Conservation (phyloP, 2,888 invertebrate genomes). For the Gastrophysa polygoni region DNA sequence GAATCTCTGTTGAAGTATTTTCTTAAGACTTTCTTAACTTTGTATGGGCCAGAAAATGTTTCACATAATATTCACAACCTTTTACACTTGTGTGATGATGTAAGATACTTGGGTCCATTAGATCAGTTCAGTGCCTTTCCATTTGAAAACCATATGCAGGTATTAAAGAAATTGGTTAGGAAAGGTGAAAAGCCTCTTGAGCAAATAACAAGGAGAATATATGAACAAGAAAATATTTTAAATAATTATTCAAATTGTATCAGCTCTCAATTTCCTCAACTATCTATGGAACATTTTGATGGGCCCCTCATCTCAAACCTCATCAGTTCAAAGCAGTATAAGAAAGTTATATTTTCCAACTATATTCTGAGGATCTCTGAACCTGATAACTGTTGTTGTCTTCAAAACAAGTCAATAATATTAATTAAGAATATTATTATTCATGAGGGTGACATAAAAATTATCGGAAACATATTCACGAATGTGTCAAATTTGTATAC, state of each 20-base stretch:
- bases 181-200: slow-evolving; percentile 16
- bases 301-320: neutral
- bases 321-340: neutral
- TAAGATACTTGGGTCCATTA: slow-evolving; percentile 6
- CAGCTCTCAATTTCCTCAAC: neutral
- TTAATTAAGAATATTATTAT: neutral
- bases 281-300: slow-evolving; percentile 3
- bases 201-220: slow-evolving; percentile 13
- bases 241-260: neutral
- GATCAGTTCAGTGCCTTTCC: slow-evolving; percentile 13
- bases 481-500: slow-evolving; percentile 5
- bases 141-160: slow-evolving; percentile 19
- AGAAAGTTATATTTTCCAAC: neutral
- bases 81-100: slow-evolving; percentile 33
- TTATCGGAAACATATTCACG: neutral
- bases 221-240: slow-evolving; percentile 10
- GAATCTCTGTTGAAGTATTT: slow-evolving; percentile 10
- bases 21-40: slow-evolving; percentile 6
- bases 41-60: slow-evolving; percentile 15
- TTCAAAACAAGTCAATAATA: neutral
- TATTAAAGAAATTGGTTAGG: slow-evolving; percentile 10
- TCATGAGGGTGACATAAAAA: slow-evolving; percentile 1
- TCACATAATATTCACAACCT: slow-evolving; percentile 18
- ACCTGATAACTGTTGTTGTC: slow-evolving; percentile 10
- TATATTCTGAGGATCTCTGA: neutral